These are phyloP conservation scores for Azemiops feae DNA, from an alignment of 2,113 vertebrate species.

Conservation along the genomic window DNA sequence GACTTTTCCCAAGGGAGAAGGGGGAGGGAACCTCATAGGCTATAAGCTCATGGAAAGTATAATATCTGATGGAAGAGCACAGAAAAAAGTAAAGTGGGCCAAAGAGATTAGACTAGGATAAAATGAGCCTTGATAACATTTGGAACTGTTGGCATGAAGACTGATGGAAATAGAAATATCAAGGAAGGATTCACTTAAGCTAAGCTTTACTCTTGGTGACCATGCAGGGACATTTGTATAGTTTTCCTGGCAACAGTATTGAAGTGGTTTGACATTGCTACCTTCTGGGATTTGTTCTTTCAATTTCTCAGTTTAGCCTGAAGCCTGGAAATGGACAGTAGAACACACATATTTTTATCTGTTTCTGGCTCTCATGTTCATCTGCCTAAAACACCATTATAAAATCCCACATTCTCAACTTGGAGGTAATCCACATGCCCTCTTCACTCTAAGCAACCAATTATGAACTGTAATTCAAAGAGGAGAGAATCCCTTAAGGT, in stretches of 20 bases:
- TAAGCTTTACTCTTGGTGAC: not conserved
- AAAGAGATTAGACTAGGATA: not conserved
- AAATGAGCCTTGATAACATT: not conserved
- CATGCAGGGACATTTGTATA: not conserved
- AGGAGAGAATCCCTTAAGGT: not conserved
- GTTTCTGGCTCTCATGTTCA: not conserved
- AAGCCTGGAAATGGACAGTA: not conserved
- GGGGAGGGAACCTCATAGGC: not conserved
- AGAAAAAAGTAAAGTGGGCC: not conserved
- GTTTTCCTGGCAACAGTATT: not conserved
- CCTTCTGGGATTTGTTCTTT: not conserved
- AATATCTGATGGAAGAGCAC: not conserved
- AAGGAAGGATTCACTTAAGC: not conserved
- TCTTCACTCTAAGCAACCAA: not conserved
- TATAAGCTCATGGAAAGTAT: not conserved
- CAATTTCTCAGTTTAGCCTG: not conserved
- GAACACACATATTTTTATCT: not conserved
- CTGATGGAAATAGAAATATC: not conserved
- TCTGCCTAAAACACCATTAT: not conserved
- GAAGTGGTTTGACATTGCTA: not conserved
- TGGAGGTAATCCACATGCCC: not conserved
- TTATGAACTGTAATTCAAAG: not conserved
- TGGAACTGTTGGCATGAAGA: not conserved
- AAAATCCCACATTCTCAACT: not conserved
- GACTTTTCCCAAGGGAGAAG: not conserved